These are phyloP conservation scores for Sphenodon punctatus DNA, from an alignment of 2,797 vertebrate genomes.

Conservation along the genomic window DNA sequence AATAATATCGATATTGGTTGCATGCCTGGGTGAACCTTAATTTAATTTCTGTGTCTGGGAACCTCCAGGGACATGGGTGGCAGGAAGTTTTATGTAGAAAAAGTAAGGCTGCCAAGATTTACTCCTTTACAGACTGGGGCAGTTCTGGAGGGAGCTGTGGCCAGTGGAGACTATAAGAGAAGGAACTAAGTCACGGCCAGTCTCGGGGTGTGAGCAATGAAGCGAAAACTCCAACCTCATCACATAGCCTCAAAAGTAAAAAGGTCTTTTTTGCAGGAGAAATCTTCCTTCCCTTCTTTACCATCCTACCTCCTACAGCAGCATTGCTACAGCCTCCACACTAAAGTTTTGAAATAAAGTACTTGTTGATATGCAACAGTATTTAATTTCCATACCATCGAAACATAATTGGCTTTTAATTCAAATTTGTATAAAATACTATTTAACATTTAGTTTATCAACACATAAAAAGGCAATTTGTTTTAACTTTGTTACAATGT, in stretches of 20 bases:
- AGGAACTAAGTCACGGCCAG: no score
- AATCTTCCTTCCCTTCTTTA: background rate
- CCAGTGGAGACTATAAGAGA: no score
- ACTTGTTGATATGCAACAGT: accelerated
- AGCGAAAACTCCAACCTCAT: background rate
- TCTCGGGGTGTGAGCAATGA: no score
- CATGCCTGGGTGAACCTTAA: no score
- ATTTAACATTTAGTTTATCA: background rate
- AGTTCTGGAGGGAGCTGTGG: no score
- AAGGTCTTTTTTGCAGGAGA: background rate
- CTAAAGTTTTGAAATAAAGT: accelerated
- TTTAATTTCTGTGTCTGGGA: no score
- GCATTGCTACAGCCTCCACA: background rate
- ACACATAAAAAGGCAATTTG: no score
- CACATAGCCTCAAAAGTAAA: background rate
- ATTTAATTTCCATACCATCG: background rate
- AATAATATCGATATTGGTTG: no score
- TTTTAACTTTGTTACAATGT: background rate
- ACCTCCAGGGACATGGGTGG: no score
- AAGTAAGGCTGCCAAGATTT: no score
- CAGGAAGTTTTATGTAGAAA: no score
- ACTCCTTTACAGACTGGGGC: no score
- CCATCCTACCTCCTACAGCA: accelerated
- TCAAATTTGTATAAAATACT: background rate
- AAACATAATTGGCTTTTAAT: background rate